These are phyloP conservation scores for Ranitomeya variabilis DNA, from an alignment of 2,113 vertebrate genomes.

Conservation along the genomic window DNA sequence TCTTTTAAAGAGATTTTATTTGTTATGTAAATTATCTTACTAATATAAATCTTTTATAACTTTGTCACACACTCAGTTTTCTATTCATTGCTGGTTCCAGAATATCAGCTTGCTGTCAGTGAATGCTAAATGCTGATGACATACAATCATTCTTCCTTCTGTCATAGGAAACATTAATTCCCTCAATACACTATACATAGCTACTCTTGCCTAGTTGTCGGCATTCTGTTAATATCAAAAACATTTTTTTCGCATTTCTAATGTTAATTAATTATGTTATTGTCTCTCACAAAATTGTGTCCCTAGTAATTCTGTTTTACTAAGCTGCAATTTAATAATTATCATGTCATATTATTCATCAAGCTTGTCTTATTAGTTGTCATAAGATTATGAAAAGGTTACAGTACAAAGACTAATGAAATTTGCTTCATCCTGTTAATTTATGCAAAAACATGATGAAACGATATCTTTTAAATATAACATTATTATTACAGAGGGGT, in stretches of 20 bases:
- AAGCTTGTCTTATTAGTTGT: background rate
- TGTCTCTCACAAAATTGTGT: background rate
- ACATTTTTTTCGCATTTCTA: background rate
- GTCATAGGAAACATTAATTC: too few relatives aligned
- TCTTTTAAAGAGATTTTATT: too few relatives aligned
- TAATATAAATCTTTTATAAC: too few relatives aligned
- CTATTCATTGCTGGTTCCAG: too few relatives aligned
- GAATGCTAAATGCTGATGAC: background rate
- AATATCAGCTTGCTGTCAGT: background rate
- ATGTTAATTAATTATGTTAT: background rate
- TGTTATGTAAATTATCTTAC: too few relatives aligned
- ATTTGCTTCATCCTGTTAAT: background rate
- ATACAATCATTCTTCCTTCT: background rate
- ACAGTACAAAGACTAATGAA: background rate
- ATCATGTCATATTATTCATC: background rate
- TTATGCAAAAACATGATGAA: background rate
- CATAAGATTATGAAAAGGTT: background rate
- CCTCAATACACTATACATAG: too few relatives aligned
- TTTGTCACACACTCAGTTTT: too few relatives aligned
- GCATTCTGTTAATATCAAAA: background rate
- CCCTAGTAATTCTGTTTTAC: background rate
- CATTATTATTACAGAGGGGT: background rate
- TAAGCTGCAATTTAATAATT: background rate
- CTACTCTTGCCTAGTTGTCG: background rate
- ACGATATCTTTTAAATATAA: background rate